Conservation (phyloP, 2,888 invertebrate genomes). For the Liopterus haemorrhoidalis region DNA sequence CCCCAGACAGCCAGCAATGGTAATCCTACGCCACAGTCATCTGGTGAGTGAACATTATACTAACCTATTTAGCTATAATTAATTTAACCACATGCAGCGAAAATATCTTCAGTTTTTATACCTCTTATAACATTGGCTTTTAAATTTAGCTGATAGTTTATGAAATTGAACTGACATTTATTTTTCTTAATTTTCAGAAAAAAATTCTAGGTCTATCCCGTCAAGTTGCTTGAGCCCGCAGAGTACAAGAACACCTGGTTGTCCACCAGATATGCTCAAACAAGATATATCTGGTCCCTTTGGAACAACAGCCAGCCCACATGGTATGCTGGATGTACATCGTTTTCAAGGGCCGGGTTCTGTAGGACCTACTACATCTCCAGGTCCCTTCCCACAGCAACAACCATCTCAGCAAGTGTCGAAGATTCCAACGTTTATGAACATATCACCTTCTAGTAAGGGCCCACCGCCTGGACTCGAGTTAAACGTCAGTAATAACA, state of each 20-base stretch:
- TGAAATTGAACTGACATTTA: conserved; percentile 2
- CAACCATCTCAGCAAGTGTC: conserved; percentile 28
- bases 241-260: conserved; percentile 14
- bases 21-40: conserved; percentile 31
- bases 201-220: conserved; percentile 46
- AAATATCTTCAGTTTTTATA: no score
- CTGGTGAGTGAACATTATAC: no score
- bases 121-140: no score
- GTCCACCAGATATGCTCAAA: conserved; percentile 22
- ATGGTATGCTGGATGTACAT: conserved; percentile 29
- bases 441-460: conserved; percentile 43
- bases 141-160: no score
- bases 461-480: conserved; percentile 43
- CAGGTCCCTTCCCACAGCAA: conserved; percentile 48
- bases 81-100: no score
- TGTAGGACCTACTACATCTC: conserved; percentile 47
- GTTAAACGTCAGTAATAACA: conserved; percentile 37
- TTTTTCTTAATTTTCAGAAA: conserved; percentile 33
- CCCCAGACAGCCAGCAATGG: conserved; percentile 44
- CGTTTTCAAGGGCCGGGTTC: conserved; percentile 48
- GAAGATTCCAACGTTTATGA: conserved; percentile 40
- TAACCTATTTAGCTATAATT: no score
- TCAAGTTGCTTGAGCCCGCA: conserved; percentile 45
- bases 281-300: conserved; percentile 36
- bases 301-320: conserved; percentile 37